A percentile compares a stretch with the other conserved stretches of the same genome.
These are phyloP conservation scores for Drosophila acutilabella DNA, from an alignment of 2,888 invertebrate genomes.

Conservation along the genomic window DNA sequence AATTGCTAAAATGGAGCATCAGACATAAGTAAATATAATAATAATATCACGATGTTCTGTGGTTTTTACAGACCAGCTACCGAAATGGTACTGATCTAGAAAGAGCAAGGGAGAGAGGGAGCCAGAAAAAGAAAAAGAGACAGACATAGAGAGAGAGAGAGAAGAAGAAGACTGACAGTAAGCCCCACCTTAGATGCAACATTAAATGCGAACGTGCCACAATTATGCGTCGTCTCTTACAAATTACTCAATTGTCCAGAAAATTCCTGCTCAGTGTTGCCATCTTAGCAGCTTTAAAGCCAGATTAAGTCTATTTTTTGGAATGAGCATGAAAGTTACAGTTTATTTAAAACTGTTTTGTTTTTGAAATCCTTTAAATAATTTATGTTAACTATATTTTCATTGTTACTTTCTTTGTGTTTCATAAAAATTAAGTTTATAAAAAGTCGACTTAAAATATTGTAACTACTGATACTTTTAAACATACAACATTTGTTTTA, in stretches of 20 bases:
- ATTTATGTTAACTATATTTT: no score
- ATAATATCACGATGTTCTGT: constrained; percentile 59
- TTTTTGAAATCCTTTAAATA: no score
- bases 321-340: no score
- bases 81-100: constrained; percentile 55
- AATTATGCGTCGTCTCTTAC: constrained; percentile 68
- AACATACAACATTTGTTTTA: no score
- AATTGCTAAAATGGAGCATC: constrained; percentile 39
- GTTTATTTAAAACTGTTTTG: no score
- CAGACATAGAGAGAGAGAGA: neutral
- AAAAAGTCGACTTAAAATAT: no score
- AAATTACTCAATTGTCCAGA: constrained; percentile 74
- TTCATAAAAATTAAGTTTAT: no score
- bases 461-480: no score
- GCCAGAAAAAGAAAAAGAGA: constrained; percentile 1
- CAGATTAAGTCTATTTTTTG: no score
- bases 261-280: neutral
- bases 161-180: constrained; percentile 1
- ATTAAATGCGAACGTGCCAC: constrained; percentile 76
- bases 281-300: no score
- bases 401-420: no score
- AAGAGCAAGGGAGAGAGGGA: neutral
- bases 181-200: constrained; percentile 70
- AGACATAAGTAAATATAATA: constrained; percentile 49
- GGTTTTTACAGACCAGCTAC: constrained; percentile 59